These are phyloP conservation scores for Microdon myrmicae DNA, from an alignment of 2,888 invertebrate genomes.

Conservation along the genomic window DNA sequence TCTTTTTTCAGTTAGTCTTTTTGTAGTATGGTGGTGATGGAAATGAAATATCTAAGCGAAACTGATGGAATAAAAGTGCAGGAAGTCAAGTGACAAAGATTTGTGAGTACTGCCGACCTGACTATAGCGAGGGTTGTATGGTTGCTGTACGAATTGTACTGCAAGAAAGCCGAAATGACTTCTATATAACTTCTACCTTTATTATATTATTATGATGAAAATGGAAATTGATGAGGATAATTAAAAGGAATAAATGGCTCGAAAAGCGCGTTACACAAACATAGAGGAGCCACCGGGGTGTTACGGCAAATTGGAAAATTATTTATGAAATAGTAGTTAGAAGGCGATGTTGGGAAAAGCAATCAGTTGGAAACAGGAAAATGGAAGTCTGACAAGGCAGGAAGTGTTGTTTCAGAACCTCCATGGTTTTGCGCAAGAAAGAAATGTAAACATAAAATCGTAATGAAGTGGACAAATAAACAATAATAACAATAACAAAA, in stretches of 20 bases:
- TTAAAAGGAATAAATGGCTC: slow-evolving; percentile 47
- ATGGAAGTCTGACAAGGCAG: no score
- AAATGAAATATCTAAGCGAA: slow-evolving; percentile 41
- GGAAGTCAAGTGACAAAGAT: slow-evolving; percentile 53
- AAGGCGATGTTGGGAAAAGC: background rate
- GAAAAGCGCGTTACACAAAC: slow-evolving; percentile 8
- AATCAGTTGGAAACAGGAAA: background rate
- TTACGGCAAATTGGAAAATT: slow-evolving; percentile 41
- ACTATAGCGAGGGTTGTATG: background rate
- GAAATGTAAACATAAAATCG: no score
- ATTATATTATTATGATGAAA: slow-evolving; percentile 51
- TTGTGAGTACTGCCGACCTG: slow-evolving; percentile 33
- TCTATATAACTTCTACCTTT: slow-evolving; percentile 35
- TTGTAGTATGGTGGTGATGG: slow-evolving; percentile 21
- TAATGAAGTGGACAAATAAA: no score
- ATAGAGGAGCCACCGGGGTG: slow-evolving; percentile 3
- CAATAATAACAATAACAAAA: no score
- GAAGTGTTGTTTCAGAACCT: no score
- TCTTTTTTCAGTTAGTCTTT: background rate
- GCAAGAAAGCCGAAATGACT: slow-evolving; percentile 32
- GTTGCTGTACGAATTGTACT: no score
- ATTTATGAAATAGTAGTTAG: slow-evolving; percentile 36
- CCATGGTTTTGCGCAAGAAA: no score
- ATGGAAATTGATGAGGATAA: slow-evolving; percentile 50
- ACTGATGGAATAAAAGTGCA: slow-evolving; percentile 51